Evolutionary conservation across 2,113 vertebrate species (phyloP).

Genomic region (Gracilinanus agilis): DNA sequence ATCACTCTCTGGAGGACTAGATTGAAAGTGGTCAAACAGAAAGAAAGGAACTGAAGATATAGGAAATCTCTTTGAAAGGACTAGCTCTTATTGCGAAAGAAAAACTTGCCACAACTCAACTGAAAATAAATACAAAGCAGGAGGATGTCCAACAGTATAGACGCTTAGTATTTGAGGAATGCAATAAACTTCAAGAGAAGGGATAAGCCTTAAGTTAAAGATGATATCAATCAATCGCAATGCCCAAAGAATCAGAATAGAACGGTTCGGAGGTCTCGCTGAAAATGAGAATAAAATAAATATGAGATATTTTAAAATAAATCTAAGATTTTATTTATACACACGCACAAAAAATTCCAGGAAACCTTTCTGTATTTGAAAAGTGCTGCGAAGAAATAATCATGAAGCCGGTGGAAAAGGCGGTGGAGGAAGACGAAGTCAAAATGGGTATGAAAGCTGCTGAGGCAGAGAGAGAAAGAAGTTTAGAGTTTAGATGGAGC

Average conservation of each 20-base stretch:
- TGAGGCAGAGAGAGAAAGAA: too few relatives aligned
- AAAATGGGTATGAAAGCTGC: too few relatives aligned
- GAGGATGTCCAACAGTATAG: conserved; percentile 83
- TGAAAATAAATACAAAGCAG: conserved; percentile 79
- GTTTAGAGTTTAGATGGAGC: too few relatives aligned
- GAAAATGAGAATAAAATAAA: conserved; percentile 79
- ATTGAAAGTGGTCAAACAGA: conserved; percentile 82
- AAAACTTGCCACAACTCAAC: conserved; percentile 79
- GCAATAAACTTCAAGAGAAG: conserved; percentile 83
- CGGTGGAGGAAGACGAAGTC: too few relatives aligned
- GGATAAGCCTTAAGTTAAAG: conserved; percentile 82
- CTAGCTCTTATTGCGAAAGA: conserved; percentile 77
- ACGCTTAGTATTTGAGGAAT: conserved; percentile 80
- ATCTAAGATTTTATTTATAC: too few relatives aligned
- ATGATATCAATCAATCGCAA: conserved; percentile 79
- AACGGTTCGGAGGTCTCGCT: conserved; percentile 78
- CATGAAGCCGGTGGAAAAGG: too few relatives aligned
- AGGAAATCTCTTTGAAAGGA: conserved; percentile 84
- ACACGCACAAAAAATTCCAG: too few relatives aligned
- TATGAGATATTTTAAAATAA: too few relatives aligned
- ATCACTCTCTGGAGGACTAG: conserved; percentile 83
- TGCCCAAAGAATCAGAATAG: conserved; percentile 80
- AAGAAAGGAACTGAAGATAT: conserved; percentile 81
- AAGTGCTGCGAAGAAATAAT: too few relatives aligned
- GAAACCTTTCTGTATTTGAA: too few relatives aligned